These are phyloP conservation scores for Xiphophorus hellerii DNA, from an alignment of 2,113 vertebrate species.

Conservation along the genomic window DNA sequence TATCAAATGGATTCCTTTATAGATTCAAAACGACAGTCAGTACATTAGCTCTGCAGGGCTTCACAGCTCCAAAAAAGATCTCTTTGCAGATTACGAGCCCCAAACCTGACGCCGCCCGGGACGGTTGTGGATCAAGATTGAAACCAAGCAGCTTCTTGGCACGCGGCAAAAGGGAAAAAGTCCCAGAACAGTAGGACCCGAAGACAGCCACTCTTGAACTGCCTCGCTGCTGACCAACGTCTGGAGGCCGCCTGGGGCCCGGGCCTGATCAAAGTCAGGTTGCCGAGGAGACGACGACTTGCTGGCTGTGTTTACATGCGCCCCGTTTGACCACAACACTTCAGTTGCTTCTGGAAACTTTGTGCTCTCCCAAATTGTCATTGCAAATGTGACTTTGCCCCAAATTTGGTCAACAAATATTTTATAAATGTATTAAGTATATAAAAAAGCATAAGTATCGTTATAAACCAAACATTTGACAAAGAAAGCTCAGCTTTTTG, in stretches of 20 bases:
- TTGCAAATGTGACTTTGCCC: background rate
- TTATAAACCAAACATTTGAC: conserved; percentile 19
- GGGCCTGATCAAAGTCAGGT: conserved; percentile 69
- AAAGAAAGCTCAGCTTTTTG: background rate
- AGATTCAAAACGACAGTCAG: conserved; percentile 77
- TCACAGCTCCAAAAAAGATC: conserved; percentile 63
- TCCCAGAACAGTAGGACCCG: conserved; percentile 60
- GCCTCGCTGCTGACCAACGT: conserved; percentile 39
- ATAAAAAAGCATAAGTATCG: background rate
- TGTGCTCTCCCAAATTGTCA: conserved; percentile 9
- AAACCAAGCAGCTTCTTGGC: conserved; percentile 75
- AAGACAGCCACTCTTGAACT: conserved; percentile 49
- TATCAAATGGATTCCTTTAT: conserved; percentile 49
- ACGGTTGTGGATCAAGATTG: conserved; percentile 66
- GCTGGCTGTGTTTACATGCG: conserved; percentile 44
- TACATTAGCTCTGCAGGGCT: conserved; percentile 69
- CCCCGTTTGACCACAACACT: conserved; percentile 12
- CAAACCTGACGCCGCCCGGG: conserved; percentile 64
- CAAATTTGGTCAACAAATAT: background rate
- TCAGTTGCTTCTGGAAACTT: conserved; percentile 35
- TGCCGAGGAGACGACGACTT: conserved; percentile 52
- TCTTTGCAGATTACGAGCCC: conserved; percentile 62
- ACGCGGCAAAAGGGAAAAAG: conserved; percentile 57
- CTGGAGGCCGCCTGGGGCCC: conserved; percentile 48
- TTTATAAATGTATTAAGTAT: conserved; percentile 16